Percentiles rank a stretch among this genome's conserved stretches.
These are phyloP conservation scores for Ceraclea dissimilis DNA, from an alignment of 2,888 invertebrate genomes.

Conservation along the genomic window DNA sequence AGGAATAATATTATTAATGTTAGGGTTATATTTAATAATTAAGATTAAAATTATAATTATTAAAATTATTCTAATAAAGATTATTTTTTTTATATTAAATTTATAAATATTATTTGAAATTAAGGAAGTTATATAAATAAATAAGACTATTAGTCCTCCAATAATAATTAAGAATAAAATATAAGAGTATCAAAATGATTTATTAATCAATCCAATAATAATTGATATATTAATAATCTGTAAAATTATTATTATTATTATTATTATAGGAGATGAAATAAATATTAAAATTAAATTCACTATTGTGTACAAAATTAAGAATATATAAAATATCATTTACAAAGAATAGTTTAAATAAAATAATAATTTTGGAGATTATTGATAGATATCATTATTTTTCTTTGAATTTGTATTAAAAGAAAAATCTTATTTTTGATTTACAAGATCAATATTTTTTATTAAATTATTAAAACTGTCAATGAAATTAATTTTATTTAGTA, in stretches of 20 bases:
- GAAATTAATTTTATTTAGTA: conserved; percentile 38
- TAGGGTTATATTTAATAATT: conserved; percentile 31
- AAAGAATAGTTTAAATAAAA: conserved; percentile 59
- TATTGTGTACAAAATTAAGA: neutral
- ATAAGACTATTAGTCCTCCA: conserved; percentile 57
- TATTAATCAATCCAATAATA: conserved; percentile 39
- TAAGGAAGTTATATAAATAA: conserved; percentile 56
- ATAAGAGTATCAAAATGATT: conserved; percentile 53
- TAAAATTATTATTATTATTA: neutral
- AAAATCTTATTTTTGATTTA: conserved; percentile 54
- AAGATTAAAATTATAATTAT: conserved; percentile 28
- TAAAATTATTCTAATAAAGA: conserved; percentile 25
- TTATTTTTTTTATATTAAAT: conserved; percentile 32
- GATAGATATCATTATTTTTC: conserved; percentile 49
- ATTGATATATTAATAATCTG: conserved; percentile 29
- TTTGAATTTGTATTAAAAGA: conserved; percentile 56
- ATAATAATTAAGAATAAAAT: conserved; percentile 55
- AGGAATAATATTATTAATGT: neutral
- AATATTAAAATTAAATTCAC: neutral
- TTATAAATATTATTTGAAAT: conserved; percentile 53
- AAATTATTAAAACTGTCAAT: conserved; percentile 59
- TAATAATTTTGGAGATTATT: conserved; percentile 65
- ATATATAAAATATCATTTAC: conserved; percentile 31
- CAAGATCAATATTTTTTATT: conserved; percentile 60
- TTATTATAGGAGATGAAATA: conserved; percentile 3